Evolutionary conservation across 2,797 vertebrate genomes (phyloP), one percentile per base, ranked within the genome.

Genomic region (Megaceryle alcyon): DNA sequence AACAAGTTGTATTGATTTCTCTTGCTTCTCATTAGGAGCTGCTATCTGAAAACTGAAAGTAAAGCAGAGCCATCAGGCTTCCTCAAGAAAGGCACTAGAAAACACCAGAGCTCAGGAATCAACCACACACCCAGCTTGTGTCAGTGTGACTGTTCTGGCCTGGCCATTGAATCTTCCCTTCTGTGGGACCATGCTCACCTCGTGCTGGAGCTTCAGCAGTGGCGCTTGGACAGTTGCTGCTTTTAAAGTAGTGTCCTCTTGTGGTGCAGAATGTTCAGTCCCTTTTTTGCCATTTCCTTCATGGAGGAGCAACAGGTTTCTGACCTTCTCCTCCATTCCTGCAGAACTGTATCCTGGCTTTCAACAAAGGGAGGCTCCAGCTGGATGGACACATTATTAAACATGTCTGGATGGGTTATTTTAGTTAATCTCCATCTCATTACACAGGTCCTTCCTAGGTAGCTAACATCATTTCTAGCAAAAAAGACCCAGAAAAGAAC

Each of bases 61-160:
- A 51, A 63, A 33, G 10, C 7, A 68, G 70, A 85, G 41, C 39
- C 64, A 22, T 56, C 53, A 73, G 43, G 44, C 15, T 20, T 76
- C 65, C 57, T 63, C 6, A 26, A 35, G 64, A 80, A 46, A 80
- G 43, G 29, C 54, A 20, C 6, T 31, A 56, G 69, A 43, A 82
- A 83, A 28, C 5, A 5, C 9, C 5, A 7, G 46, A 9, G 23
- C 41, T 59, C 73, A 79, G 59, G 61, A 54, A 19, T 51, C 8
- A 1, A 2, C 8, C 15, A 11, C 0, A 0, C 46, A 33, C 22
- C 23, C 12, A 10, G 7, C 3, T 6, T 29, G 7, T 46, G 22
- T 4, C 10, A 3, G 14, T 68, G 25, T 8, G 49, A 69, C 19
- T 51, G 12, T 31, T 28, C 54, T 75, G 80, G 25, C 33, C 68